phyloP scores from a whole-genome alignment of 1,140 invertebrate genomes.

The Heliothis virescens region DNA sequence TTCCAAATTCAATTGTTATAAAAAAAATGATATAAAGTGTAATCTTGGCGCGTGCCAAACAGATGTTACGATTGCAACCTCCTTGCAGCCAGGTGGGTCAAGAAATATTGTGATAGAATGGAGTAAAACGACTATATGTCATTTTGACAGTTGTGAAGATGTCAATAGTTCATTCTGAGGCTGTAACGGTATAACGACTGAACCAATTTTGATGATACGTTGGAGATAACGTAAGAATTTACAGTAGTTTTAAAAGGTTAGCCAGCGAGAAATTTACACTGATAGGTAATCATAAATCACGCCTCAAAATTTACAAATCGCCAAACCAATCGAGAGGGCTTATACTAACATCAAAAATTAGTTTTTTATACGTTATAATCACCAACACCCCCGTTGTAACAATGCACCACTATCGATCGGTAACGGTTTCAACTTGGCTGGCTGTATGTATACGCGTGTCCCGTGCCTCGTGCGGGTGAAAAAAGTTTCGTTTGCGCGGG shows the following conservation, averaged over 20 bases:
- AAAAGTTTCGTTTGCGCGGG: slow-evolving; percentile 36
- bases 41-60: slow-evolving; percentile 43
- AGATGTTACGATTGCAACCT: slow-evolving; percentile 8
- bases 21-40: slow-evolving; percentile 34
- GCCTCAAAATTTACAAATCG: not conserved
- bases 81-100: slow-evolving; percentile 33
- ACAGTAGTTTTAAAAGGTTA: too few species aligned
- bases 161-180: too few species aligned
- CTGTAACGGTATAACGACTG: too few species aligned
- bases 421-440: slow-evolving; percentile 31
- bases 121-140: not conserved
- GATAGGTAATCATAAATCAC: not conserved
- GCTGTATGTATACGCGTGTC: slow-evolving; percentile 5
- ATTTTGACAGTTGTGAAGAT: not conserved
- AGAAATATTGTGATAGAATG: not conserved
- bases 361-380: not conserved
- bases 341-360: not conserved
- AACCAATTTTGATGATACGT: too few species aligned
- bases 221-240: too few species aligned
- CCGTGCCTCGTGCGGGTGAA: slow-evolving; percentile 6
- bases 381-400: slow-evolving; percentile 10
- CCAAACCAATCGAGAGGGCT: not conserved
- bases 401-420: slow-evolving; percentile 38
- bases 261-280: too few species aligned
- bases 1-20: slow-evolving; percentile 28